These are phyloP conservation scores for Aphyosemion australe DNA, from an alignment of 2,113 vertebrate species.

Conservation along the genomic window DNA sequence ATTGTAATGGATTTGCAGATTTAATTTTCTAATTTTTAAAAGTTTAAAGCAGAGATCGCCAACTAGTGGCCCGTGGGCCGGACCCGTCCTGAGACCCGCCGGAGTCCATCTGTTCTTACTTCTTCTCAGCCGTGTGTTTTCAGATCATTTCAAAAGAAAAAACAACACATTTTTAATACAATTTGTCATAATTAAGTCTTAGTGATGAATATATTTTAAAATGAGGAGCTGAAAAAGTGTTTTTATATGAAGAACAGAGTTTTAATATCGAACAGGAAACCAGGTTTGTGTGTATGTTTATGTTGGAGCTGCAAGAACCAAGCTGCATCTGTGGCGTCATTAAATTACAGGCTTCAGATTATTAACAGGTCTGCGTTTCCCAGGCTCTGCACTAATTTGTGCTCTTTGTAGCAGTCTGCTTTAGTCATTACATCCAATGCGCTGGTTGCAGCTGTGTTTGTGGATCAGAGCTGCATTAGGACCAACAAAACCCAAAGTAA, in stretches of 20 bases:
- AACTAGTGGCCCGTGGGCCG: too few relatives aligned
- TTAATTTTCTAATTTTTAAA: too few relatives aligned
- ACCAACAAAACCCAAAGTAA: not conserved
- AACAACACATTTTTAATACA: too few relatives aligned
- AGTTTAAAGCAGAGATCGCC: too few relatives aligned
- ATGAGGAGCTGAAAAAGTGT: not conserved
- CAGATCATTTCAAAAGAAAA: too few relatives aligned
- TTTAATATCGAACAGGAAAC: not conserved
- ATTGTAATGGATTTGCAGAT: too few relatives aligned
- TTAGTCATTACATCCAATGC: not conserved
- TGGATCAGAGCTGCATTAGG: not conserved
- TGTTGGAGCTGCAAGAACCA: not conserved
- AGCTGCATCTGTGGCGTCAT: not conserved
- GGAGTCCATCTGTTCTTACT: too few relatives aligned
- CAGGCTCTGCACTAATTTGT: constrained; percentile 5
- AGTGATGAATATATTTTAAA: not conserved
- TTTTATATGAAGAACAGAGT: not conserved
- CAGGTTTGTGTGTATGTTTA: not conserved
- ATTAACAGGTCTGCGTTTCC: not conserved
- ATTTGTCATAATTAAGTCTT: too few relatives aligned
- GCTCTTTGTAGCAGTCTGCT: not conserved
- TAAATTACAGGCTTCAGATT: constrained; percentile 1
- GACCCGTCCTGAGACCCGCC: too few relatives aligned
- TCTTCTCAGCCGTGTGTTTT: too few relatives aligned
- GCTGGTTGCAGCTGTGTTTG: not conserved